phyloP scores from a whole-genome alignment of 2,888 invertebrate species.

The Steinernema scapterisci region DNA sequence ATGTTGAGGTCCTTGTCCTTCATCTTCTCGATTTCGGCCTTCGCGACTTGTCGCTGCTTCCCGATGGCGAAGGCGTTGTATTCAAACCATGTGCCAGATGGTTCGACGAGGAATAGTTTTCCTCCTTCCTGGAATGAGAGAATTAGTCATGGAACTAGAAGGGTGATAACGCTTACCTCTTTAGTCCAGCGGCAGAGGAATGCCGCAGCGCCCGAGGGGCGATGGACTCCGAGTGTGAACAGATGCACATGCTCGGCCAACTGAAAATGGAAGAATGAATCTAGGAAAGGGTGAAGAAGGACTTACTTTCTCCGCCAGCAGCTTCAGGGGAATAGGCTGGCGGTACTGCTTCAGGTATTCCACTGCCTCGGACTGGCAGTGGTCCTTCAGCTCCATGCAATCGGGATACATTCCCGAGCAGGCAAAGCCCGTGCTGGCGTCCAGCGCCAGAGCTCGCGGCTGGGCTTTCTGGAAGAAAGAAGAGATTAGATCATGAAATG shows the following conservation, averaged over 20 bases:
- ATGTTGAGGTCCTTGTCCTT: conserved; percentile 73
- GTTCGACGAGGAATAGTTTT: conserved; percentile 90
- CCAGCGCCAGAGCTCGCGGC: conserved; percentile 75
- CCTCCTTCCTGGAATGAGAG: conserved; percentile 45
- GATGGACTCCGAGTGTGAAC: conserved; percentile 95
- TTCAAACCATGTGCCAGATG: conserved; percentile 93
- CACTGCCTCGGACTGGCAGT: conserved; percentile 87
- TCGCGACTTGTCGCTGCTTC: conserved; percentile 97
- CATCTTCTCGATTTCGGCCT: conserved; percentile 98
- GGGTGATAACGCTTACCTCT: conserved; percentile 40
- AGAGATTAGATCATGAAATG: not conserved
- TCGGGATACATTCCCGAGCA: conserved; percentile 66
- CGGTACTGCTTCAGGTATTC: conserved; percentile 90
- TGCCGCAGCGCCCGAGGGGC: conserved; percentile 92
- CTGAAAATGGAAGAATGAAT: not conserved
- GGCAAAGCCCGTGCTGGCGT: conserved; percentile 85
- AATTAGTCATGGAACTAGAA: not conserved
- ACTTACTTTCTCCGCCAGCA: conserved; percentile 52
- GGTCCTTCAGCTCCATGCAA: conserved; percentile 55
- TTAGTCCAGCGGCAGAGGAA: conserved; percentile 76
- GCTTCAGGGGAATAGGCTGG: conserved; percentile 82
- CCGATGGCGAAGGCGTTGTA: conserved; percentile 96
- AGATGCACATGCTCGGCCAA: conserved; percentile 92
- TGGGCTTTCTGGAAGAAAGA: conserved; percentile 55
- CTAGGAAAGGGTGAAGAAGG: not conserved